Evolutionary conservation across 1,140 invertebrate genomes (phyloP), one percentile per base, ranked within the genome.

Genomic region (Ooceraea biroi): DNA sequence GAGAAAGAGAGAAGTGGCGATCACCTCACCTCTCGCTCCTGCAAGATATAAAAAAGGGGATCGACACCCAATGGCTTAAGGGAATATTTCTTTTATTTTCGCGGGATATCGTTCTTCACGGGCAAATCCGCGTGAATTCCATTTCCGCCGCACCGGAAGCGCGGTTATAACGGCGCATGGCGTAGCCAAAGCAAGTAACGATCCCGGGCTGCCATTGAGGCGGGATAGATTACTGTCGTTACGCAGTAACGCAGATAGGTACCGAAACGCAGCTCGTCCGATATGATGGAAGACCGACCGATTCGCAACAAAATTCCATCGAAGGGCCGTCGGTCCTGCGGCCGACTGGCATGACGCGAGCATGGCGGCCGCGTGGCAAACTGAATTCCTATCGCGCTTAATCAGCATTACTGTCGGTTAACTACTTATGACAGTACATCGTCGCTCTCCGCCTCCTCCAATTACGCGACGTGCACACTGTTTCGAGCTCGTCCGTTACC

Each of bases 341-440:
- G 11, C 61, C 30, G 50, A 27, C 36, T 27, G 63, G 3, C 14
- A 36, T 60, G 19, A 27, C 30, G 7, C n/a, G n/a, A n/a, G 27
- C 30, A 8, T 52, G 71, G 50, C 50, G 27, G 41, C 77, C 30
- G 36, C 36, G 65, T n/a, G 44, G 82, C 82, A 91, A 91, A 91
- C 88, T 91, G 89, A 91, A 92, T 91, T 92, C 90, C 90, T 86
- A 88, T 87, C 89, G 65, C 82, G 89, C 90, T 92, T 89, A 90
- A 91, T 91, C 86, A 88, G 83, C 83, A 87, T 76, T 71, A 84
- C 84, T 65, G 78, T 83, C 72, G 58, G 85, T 90, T 90, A 92
- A 91, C 91, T 90, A 92, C 91, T 90, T 92, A 92, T 91, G 91
- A 91, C 91, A 89, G 88, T 89, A 87, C 82, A 85, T 91, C 87